Evolutionary conservation across 2,797 vertebrate genomes (phyloP).

Genomic region (Leuciscus waleckii): DNA sequence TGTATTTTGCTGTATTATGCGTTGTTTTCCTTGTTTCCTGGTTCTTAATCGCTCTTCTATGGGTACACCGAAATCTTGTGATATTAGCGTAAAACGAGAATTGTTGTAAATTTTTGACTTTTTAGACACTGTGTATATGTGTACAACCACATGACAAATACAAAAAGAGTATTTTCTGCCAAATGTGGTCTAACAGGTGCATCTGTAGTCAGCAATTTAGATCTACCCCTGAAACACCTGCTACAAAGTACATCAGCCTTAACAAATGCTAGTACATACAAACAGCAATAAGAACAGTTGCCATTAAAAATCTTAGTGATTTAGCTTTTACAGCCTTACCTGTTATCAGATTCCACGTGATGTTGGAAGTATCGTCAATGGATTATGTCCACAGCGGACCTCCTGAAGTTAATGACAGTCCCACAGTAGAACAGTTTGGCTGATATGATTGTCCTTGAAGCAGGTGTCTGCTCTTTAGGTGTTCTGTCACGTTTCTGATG

Average conservation of each 20-base stretch:
- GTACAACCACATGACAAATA: neutral
- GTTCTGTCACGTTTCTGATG: constrained; percentile 67
- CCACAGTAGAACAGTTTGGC: neutral
- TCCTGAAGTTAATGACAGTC: constrained; percentile 7
- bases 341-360: neutral
- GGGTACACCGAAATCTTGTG: neutral
- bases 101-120: neutral
- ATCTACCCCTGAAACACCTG: constrained; percentile 25
- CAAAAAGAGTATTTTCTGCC: neutral
- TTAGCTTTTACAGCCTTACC: constrained; percentile 25
- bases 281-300: neutral
- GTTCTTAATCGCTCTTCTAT: neutral
- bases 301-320: neutral
- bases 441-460: neutral
- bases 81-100: neutral
- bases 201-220: neutral
- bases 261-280: neutral
- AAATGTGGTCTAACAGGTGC: constrained; percentile 37
- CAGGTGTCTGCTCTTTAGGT: constrained; percentile 3
- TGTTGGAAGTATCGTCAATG: neutral
- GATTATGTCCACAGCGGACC: neutral
- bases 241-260: neutral
- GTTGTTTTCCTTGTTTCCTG: neutral
- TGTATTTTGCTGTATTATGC: neutral
- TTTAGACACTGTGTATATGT: neutral